Conservation (phyloP, 1,140 invertebrate genomes). For the Hirudo medicinalis region DNA sequence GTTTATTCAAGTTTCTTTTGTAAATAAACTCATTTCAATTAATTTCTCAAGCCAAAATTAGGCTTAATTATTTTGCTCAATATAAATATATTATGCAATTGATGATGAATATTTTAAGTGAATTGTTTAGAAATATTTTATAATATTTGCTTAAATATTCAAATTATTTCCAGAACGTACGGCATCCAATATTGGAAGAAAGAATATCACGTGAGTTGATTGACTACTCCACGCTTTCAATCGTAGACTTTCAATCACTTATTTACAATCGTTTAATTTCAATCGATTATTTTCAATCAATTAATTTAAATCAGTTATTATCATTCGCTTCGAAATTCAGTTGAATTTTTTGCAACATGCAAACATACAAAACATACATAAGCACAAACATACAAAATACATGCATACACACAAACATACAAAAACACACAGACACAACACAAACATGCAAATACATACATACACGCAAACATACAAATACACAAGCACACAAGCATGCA, state of each 20-base stretch:
- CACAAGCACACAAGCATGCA: background rate
- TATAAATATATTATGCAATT: too few species aligned
- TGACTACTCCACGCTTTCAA: background rate
- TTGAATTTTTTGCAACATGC: background rate
- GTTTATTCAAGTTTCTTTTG: too few species aligned
- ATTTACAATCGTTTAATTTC: background rate
- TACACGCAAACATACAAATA: background rate
- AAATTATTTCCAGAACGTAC: too few species aligned
- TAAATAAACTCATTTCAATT: too few species aligned
- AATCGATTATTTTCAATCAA: background rate
- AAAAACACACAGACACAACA: too few species aligned
- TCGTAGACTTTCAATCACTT: background rate
- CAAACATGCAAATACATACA: constrained; percentile 2
- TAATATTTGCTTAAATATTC: too few species aligned
- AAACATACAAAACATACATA: background rate
- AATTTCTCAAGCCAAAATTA: too few species aligned
- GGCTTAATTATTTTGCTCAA: too few species aligned
- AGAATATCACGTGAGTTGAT: too few species aligned
- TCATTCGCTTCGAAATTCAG: background rate
- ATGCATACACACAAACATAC: constrained; percentile 3
- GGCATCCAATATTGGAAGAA: too few species aligned
- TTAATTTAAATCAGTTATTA: background rate
- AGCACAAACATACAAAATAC: background rate
- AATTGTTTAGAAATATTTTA: too few species aligned
- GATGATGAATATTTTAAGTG: too few species aligned